Conservation (phyloP, 2,797 vertebrate species). For the Acipenser transmontanus region DNA sequence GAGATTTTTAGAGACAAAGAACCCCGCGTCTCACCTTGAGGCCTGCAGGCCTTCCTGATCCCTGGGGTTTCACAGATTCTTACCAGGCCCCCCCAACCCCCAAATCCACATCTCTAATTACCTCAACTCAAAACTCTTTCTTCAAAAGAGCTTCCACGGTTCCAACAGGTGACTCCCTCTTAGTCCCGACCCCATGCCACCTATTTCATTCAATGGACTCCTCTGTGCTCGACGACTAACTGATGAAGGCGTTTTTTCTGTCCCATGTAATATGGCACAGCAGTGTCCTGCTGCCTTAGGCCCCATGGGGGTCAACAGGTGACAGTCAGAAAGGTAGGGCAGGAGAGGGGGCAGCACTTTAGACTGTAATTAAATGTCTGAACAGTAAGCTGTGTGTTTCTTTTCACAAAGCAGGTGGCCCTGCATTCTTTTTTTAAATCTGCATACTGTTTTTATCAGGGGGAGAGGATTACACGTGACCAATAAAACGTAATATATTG, state of each 20-base stretch:
- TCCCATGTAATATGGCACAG: constrained; percentile 32
- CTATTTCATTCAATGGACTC: constrained; percentile 12
- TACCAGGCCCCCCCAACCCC: constrained; percentile 46
- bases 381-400: constrained; percentile 48
- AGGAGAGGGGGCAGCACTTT: constrained; percentile 35
- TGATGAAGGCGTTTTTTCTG: constrained; percentile 21
- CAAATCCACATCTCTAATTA: constrained; percentile 34
- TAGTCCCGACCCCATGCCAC: neutral
- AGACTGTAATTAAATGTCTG: constrained; percentile 50
- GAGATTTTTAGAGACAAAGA: constrained; percentile 14
- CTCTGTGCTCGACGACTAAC: constrained; percentile 19
- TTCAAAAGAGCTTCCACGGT: constrained; percentile 44
- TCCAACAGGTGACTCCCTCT: constrained; percentile 36
- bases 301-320: constrained; percentile 51
- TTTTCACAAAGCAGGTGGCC: constrained; percentile 50
- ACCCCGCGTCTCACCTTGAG: constrained; percentile 37
- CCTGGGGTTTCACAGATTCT: constrained; percentile 54
- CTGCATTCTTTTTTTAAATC: constrained; percentile 16
- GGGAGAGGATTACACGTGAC: too few relatives aligned
- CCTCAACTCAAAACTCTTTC: constrained; percentile 32
- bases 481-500: too few relatives aligned
- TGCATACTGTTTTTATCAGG: too few relatives aligned
- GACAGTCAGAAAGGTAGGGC: constrained; percentile 36
- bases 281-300: constrained; percentile 24
- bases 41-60: constrained; percentile 22